Conservation (phyloP, 1,140 invertebrate species). For the Ips typographus region DNA sequence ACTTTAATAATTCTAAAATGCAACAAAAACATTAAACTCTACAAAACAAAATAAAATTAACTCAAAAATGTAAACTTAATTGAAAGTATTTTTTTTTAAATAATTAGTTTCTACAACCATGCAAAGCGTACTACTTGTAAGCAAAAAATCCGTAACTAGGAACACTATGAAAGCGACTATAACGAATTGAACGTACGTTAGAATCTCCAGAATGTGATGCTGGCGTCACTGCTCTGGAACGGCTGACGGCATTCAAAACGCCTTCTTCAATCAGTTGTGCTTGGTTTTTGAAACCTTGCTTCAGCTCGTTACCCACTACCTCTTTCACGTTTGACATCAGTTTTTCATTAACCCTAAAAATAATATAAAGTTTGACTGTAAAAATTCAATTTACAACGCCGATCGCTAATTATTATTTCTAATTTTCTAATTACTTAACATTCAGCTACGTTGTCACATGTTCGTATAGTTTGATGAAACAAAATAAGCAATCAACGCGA, state of each 20-base stretch:
- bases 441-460: neutral
- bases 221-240: constrained; percentile 71
- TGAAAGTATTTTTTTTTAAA: too few species aligned
- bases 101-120: too few species aligned
- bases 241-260: constrained; percentile 57
- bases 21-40: too few species aligned
- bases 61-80: too few species aligned
- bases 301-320: constrained; percentile 59
- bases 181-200: constrained; percentile 52
- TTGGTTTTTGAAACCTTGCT: constrained; percentile 61
- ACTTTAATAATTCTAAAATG: too few species aligned
- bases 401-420: neutral
- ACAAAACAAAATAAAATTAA: too few species aligned
- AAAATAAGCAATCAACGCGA: too few species aligned
- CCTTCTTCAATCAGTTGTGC: constrained; percentile 60
- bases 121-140: too few species aligned
- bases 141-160: too few species aligned
- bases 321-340: constrained; percentile 47
- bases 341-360: constrained; percentile 52
- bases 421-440: neutral
- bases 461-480: too few species aligned
- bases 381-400: neutral
- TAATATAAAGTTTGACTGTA: neutral
- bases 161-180: too few species aligned
- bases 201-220: constrained; percentile 61